Percentiles rank a stretch among this genome's conserved stretches.
Conservation (phyloP, 2,888 invertebrate species). For the Lumbricus terrestris region DNA sequence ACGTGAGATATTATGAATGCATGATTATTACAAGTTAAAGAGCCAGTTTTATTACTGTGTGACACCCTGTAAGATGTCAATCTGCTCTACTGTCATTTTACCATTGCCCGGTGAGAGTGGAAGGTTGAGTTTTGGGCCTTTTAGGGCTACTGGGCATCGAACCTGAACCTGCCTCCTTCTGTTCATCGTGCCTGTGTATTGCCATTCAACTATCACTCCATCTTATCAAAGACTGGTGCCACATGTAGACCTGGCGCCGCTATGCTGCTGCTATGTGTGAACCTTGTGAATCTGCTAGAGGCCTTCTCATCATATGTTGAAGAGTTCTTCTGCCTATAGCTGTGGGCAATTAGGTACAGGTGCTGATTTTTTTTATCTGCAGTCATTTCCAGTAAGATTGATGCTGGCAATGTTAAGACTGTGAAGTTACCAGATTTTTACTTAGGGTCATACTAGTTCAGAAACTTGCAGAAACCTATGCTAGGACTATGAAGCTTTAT, state of each 20-base stretch:
- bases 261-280: not conserved
- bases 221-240: not conserved
- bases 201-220: not conserved
- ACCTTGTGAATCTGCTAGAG: not conserved
- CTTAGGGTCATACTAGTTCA: not conserved
- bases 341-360: not conserved
- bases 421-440: not conserved
- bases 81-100: too few species aligned
- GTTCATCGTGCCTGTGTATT: too few species aligned
- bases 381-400: not conserved
- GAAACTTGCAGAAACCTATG: not conserved
- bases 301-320: not conserved
- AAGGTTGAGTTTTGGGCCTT: too few species aligned
- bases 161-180: too few species aligned
- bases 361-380: not conserved
- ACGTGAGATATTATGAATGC: too few species aligned
- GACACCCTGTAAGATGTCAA: too few species aligned
- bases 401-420: not conserved
- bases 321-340: not conserved
- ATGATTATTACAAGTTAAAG: too few species aligned
- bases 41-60: too few species aligned
- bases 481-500: not conserved
- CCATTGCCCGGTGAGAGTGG: too few species aligned
- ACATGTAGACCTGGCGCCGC: not conserved
- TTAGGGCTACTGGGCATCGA: too few species aligned